These are phyloP conservation scores for Macrotus californicus DNA, from an alignment of 2,113 vertebrate species.

Conservation along the genomic window DNA sequence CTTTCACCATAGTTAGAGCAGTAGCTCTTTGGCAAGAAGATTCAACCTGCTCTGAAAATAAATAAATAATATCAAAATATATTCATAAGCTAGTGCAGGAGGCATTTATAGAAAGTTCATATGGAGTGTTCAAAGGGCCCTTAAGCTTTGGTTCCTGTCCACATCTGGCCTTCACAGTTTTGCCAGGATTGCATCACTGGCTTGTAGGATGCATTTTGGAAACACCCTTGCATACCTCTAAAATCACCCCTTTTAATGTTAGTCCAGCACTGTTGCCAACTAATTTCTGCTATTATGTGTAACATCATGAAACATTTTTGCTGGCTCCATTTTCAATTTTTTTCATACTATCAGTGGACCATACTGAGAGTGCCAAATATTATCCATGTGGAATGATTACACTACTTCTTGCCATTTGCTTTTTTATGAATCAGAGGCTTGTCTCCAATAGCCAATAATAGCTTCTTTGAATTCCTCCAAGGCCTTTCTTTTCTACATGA, in stretches of 20 bases:
- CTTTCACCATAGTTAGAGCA: neutral
- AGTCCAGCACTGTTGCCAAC: neutral
- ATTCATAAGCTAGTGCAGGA: neutral
- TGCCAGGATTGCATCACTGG: neutral
- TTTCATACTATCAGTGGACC: neutral
- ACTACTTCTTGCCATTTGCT: neutral
- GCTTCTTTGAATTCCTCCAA: neutral
- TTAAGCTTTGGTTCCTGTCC: neutral
- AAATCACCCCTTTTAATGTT: neutral
- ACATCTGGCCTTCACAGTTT: neutral
- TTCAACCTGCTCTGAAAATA: neutral
- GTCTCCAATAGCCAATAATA: neutral
- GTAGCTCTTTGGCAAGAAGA: neutral
- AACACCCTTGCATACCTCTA: neutral
- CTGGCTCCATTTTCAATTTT: neutral
- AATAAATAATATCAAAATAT: neutral
- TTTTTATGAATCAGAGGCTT: neutral
- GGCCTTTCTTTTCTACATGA: neutral
- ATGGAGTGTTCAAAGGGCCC: neutral
- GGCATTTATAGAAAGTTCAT: neutral
- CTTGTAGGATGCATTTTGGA: neutral
- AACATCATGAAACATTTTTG: neutral
- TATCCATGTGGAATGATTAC: neutral
- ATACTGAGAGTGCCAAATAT: neutral
- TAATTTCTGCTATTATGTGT: constrained; percentile 1